phyloP scores from a whole-genome alignment of 2,113 vertebrate species.

The Mohoua ochrocephala region DNA sequence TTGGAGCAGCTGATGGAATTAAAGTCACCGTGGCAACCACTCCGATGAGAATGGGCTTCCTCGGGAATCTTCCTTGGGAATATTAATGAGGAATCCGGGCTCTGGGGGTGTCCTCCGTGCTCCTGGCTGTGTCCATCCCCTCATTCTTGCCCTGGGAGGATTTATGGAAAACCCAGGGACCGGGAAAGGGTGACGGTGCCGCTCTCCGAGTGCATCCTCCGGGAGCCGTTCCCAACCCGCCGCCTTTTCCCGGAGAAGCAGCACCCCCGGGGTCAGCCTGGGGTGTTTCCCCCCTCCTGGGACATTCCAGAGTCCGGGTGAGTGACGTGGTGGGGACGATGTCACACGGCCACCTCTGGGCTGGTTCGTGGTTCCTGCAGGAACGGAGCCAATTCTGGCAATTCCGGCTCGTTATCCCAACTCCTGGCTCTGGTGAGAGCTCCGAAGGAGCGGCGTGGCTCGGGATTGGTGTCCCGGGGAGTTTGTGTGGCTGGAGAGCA shows the following conservation, averaged over 20 bases:
- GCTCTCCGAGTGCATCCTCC: background rate
- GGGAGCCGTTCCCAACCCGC: background rate
- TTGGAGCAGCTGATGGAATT: constrained; percentile 22
- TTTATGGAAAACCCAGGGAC: background rate
- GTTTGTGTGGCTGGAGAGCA: background rate
- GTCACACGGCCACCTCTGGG: background rate
- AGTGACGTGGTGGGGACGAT: fast-evolving
- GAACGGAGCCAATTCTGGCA: fast-evolving
- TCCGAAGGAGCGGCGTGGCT: background rate
- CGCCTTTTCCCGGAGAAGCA: background rate
- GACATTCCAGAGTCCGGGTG: background rate
- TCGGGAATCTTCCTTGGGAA: background rate
- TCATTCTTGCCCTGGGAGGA: background rate
- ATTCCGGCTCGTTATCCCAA: background rate
- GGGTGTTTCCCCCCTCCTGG: no score
- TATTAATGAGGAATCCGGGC: background rate
- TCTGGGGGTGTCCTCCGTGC: background rate
- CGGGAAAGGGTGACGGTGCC: no score
- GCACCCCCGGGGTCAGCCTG: fast-evolving
- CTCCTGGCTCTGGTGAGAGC: background rate
- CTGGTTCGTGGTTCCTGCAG: background rate
- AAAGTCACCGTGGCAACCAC: constrained; percentile 62
- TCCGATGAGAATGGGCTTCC: constrained; percentile 29
- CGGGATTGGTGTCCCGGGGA: fast-evolving
- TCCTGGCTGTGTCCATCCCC: background rate